phyloP scores from a whole-genome alignment of 2,113 vertebrate species.

The Labeo rohita region DNA sequence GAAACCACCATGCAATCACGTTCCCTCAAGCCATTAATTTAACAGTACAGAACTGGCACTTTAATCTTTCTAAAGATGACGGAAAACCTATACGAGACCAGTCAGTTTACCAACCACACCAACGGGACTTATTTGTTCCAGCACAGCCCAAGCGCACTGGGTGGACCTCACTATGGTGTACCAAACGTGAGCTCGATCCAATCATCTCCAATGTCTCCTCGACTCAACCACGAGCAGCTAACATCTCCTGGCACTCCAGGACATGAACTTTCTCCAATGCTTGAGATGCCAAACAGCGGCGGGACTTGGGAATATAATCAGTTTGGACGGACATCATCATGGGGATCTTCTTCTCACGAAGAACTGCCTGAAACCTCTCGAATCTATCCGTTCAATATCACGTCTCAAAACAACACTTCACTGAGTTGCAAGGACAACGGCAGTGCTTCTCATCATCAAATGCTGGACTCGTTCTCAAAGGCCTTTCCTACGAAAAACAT shows the following conservation, averaged over 20 bases:
- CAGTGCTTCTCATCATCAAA: constrained; percentile 78
- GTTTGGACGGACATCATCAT: constrained; percentile 76
- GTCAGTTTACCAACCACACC: constrained; percentile 73
- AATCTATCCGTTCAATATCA: constrained; percentile 70
- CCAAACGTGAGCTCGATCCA: constrained; percentile 77
- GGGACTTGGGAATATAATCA: constrained; percentile 57
- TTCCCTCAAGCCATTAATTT: background rate
- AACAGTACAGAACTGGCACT: background rate
- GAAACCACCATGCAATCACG: background rate
- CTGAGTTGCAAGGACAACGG: constrained; percentile 78
- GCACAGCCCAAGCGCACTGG: constrained; percentile 71
- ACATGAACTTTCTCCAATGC: constrained; percentile 74
- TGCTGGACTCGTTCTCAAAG: constrained; percentile 87
- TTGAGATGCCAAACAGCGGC: constrained; percentile 71
- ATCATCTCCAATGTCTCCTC: constrained; percentile 79
- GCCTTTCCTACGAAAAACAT: constrained; percentile 85
- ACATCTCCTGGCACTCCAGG: constrained; percentile 60
- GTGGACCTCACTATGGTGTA: constrained; percentile 76
- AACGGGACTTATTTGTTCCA: constrained; percentile 82
- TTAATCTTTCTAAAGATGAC: constrained; percentile 72
- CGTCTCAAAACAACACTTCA: constrained; percentile 71
- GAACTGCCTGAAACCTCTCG: constrained; percentile 48
- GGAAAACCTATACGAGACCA: constrained; percentile 84
- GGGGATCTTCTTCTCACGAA: constrained; percentile 62
- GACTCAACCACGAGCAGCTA: constrained; percentile 79